Evolutionary conservation across 1,140 invertebrate species (phyloP).

Genomic region (Dendrolimus punctatus): DNA sequence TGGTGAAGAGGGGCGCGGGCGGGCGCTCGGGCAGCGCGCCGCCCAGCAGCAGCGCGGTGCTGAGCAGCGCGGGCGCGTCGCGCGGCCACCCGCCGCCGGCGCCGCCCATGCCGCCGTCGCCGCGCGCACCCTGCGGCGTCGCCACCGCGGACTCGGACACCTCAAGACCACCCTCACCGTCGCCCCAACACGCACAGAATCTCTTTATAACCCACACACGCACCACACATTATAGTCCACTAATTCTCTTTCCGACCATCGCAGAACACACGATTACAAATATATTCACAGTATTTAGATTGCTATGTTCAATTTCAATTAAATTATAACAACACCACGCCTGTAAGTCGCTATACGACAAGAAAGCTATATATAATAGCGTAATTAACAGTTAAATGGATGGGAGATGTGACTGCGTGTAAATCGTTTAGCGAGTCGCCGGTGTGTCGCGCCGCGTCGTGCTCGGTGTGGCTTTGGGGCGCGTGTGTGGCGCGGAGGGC

Average conservation of each 20-base stretch:
- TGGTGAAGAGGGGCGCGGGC: constrained; percentile 82
- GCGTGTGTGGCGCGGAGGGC: constrained; percentile 9
- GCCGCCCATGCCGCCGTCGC: constrained; percentile 20
- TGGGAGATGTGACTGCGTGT: constrained; percentile 58
- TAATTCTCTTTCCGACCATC: constrained; percentile 3
- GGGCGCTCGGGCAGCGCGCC: constrained; percentile 58
- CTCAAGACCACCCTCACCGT: constrained; percentile 8
- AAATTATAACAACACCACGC: no score
- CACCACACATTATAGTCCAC: constrained; percentile 5
- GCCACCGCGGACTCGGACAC: constrained; percentile 13
- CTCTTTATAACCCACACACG: constrained; percentile 1
- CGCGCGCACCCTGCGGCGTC: constrained; percentile 17
- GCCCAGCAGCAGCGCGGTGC: constrained; percentile 60
- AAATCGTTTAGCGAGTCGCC: constrained; percentile 59
- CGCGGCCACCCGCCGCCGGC: constrained; percentile 41
- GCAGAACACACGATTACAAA: neutral
- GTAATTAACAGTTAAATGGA: constrained; percentile 28
- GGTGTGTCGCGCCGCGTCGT: no score
- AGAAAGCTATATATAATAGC: neutral
- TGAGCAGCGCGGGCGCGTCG: constrained; percentile 54
- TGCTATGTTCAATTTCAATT: neutral
- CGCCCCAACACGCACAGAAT: constrained; percentile 5
- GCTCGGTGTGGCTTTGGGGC: constrained; percentile 15
- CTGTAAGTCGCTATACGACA: neutral
- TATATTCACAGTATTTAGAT: neutral